Base-by-base conservation (phyloP, 2,797 vertebrate species). In the Meda fulgida region DNA sequence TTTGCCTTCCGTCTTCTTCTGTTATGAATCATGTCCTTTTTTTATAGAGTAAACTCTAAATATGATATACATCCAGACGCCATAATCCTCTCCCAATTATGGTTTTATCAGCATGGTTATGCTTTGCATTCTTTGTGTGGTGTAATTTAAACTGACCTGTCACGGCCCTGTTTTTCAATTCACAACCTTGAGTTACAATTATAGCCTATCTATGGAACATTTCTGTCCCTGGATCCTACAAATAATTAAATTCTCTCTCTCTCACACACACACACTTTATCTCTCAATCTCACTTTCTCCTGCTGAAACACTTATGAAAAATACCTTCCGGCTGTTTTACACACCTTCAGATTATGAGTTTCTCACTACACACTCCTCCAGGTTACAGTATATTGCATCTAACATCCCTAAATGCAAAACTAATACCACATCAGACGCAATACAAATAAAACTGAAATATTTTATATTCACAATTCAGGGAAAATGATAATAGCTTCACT, bases 101-200 rank as follows among this genome's bases (percentile, higher is more conserved):
- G 53, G 69, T 34, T 85, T 88, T 86, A 85, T 85, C 55, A 23
- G 90, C 89, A 90, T 89, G 89, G 90, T 93, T 89, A 88, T 76
- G 86, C 78, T 89, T 87, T 92, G 92, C 92, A 92, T 83, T 84
- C 91, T 92, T 92, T 92, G 90, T 72, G 58, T 85, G 89, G 91
- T 93, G 90, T 96, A 96, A 97, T 96, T 96, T 96, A 92, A 92
- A 92, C 87, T 86, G 83, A 88, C 88, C 80, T 92, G 94, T 92
- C 93, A 90, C 89, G 91, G 93, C 91, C 92, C 92, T 89, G 91
- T 89, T 91, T 91, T 89, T 86, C 89, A 89, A 93, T 95, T 94
- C 94, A 93, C 94, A 91, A 95, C 96, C 95, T 93, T 92, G 92
- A 93, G 94, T 26, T 10, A 90, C 94, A 93, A 93, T 92, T 88